Evolutionary conservation across 2,113 vertebrate species (phyloP).

Genomic region (Cygnus atratus): DNA sequence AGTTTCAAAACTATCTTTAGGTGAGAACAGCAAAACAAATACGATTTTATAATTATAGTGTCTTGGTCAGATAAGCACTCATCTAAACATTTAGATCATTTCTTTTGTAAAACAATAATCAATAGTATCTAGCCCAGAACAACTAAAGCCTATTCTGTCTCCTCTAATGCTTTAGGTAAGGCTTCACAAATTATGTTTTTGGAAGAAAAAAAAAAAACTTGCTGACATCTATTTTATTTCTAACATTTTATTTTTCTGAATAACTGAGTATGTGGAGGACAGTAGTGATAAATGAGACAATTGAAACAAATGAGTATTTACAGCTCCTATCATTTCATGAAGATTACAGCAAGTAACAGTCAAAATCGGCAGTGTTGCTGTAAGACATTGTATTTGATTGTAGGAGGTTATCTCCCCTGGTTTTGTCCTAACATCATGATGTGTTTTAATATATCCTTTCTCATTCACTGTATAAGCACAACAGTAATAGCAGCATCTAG

Average conservation of each 20-base stretch:
- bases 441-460: neutral
- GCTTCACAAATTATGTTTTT: neutral
- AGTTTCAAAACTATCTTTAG: neutral
- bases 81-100: neutral
- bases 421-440: neutral
- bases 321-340: neutral
- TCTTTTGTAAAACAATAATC: neutral
- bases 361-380: neutral
- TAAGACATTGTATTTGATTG: neutral
- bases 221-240: neutral
- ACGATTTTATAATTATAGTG: neutral
- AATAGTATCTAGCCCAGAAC: neutral
- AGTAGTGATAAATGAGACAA: neutral
- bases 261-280: neutral
- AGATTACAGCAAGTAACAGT: neutral
- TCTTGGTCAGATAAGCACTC: accelerated
- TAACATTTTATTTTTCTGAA: neutral
- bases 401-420: neutral
- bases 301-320: neutral
- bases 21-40: neutral
- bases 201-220: neutral
- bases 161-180: neutral
- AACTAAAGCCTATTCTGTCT: neutral
- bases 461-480: neutral
- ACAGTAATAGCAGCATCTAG: neutral